These are phyloP conservation scores for Liopterus haemorrhoidalis DNA, from an alignment of 2,888 invertebrate genomes.

Conservation along the genomic window DNA sequence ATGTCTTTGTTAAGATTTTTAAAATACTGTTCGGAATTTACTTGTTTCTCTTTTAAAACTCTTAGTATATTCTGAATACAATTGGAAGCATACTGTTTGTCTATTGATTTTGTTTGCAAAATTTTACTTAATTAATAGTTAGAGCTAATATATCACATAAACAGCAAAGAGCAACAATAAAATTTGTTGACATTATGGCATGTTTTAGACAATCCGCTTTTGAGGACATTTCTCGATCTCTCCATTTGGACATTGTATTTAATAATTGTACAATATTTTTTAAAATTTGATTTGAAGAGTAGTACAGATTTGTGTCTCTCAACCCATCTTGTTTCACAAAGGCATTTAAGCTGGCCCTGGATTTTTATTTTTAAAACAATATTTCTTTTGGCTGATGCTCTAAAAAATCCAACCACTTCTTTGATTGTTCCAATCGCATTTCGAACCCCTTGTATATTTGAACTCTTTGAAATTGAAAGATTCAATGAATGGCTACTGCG, in stretches of 20 bases:
- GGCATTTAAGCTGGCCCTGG: too few relatives aligned
- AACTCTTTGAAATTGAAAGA: conserved; percentile 30
- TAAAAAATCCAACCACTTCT: conserved; percentile 26
- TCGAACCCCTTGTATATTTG: conserved; percentile 28
- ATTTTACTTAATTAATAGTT: conserved; percentile 5
- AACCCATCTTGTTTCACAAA: conserved; percentile 2
- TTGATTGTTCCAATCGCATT: conserved; percentile 29
- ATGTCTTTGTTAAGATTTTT: background rate
- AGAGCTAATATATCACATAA: background rate
- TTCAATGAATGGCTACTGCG: conserved; percentile 34
- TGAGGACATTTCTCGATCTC: too few relatives aligned
- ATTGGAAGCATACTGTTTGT: conserved; percentile 1
- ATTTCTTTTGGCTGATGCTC: conserved; percentile 28
- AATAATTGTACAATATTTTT: too few relatives aligned
- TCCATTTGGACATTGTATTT: too few relatives aligned
- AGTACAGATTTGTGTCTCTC: too few relatives aligned
- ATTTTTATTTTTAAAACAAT: conserved; percentile 21
- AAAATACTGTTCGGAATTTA: background rate
- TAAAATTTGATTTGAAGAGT: too few relatives aligned
- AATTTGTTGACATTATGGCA: background rate
- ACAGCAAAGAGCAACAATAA: conserved; percentile 1
- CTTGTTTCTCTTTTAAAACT: conserved; percentile 1
- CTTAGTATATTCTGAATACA: background rate
- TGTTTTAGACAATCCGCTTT: conserved; percentile 5
- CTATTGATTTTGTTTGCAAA: conserved; percentile 9